Evolutionary conservation across 2,888 invertebrate species (phyloP), one percentile per base, ranked within the genome.

Genomic region (Drosophila robusta): DNA sequence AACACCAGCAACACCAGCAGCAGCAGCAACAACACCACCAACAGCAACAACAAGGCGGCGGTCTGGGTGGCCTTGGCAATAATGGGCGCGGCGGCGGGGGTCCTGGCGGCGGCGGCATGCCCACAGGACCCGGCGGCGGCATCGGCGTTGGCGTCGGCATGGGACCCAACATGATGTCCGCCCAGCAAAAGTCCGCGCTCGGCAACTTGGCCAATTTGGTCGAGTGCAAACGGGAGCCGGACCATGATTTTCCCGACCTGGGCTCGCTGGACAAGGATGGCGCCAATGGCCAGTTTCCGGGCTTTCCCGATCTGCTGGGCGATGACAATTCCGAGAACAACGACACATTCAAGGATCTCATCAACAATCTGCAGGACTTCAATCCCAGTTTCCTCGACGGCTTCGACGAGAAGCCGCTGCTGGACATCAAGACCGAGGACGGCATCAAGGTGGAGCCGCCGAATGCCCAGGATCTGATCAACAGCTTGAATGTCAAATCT

Each of bases 201-300:
- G 90, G 93, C 66, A 94, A 94, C 82, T 93, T 95, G 61, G 94
- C 94, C 39, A 94, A 94, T 75, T 90, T 96, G 86, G 96, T 97
- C 18, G 97, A 97, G 91, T 97, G 97, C 92, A 96, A 96, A 78
- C 95, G 96, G 51, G 96, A 96, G 89, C 96, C 97, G 12, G 96
- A 96, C 90, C 95, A 95, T 89, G 97, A 96, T 90, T 97, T 97
- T 91, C 96, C 96, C n/a, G 97, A 97, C 75, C 93, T 97, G 78
- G 97, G 97, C 9, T 96, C 97, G 0, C 93, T 97, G 67, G 97
- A 97, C 85, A 96, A 97, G 83, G 97, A 97, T 90, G 95, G 95
- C 3, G 94, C 94, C 11, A 95, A 95, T 89, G 95, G 95, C 9
- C 95, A 95, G 50, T 96, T 97, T 92, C 96, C 96, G 1, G 96